These are phyloP conservation scores for Gymnocypris eckloni DNA, from an alignment of 2,797 vertebrate species.

Conservation along the genomic window DNA sequence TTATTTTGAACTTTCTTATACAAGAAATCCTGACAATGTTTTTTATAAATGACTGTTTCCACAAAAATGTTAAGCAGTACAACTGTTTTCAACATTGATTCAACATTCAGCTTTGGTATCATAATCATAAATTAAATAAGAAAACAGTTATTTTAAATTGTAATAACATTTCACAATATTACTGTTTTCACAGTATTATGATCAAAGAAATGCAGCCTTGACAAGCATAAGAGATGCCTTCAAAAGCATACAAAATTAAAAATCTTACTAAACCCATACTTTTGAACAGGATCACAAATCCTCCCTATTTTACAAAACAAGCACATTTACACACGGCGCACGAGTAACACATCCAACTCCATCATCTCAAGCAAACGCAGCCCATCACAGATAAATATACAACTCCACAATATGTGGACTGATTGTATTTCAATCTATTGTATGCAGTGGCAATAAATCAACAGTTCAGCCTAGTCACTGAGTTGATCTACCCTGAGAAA, in stretches of 20 bases:
- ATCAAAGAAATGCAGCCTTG: too few species aligned
- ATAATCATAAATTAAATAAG: too few species aligned
- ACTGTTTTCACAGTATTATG: too few species aligned
- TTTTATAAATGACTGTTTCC: neutral
- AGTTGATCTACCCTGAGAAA: constrained; percentile 18
- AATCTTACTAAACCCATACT: neutral
- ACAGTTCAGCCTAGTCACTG: constrained; percentile 3
- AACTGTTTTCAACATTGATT: neutral
- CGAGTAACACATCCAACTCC: neutral
- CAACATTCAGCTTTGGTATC: neutral
- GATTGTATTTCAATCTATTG: constrained; percentile 4
- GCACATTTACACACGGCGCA: neutral
- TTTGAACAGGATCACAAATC: neutral
- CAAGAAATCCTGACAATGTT: neutral
- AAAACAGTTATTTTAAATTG: neutral
- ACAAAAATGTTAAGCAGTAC: neutral
- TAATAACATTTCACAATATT: neutral
- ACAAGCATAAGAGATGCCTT: neutral
- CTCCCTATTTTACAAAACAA: neutral
- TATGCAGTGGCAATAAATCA: constrained; percentile 5
- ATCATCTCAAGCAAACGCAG: constrained; percentile 7
- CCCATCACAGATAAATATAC: constrained; percentile 12
- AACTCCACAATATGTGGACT: neutral
- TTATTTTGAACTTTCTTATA: neutral
- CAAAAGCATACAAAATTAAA: neutral